Evolutionary conservation across 2,797 vertebrate species (phyloP), one percentile per base, ranked within the genome.

Genomic region (Periparus ater): DNA sequence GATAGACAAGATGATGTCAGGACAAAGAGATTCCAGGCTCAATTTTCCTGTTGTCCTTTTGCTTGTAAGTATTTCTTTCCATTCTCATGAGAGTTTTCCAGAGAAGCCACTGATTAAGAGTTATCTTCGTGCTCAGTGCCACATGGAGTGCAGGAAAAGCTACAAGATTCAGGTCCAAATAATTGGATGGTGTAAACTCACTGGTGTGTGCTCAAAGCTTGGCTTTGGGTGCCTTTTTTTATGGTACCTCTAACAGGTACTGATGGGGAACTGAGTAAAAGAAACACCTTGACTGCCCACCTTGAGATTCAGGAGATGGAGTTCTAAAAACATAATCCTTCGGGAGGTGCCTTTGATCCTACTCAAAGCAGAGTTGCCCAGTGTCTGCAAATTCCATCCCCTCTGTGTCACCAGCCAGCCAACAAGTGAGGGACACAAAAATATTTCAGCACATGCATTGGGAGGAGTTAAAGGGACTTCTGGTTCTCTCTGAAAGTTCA

Each of bases 21-120:
- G 58, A 55, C 57, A 63, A 55, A 83, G 82, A 67, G 68, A 66
- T 77, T 65, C 72, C 71, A 40, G 75, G 45, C 75, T 94, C n/a
- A 7, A 1, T 91, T 94, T 93, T 68, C 72, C 36, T 72, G 30
- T 71, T 77, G 57, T 67, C 45, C 55, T 84, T 90, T 84, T 42
- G 13, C 38, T 47, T 84, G 53, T 71, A 42, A 61, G 71, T 14
- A 83, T 94, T 80, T 71, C 58, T 93, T 93, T 91, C 44, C 10
- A 2, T 83, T 91, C 53, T 20, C 25, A 7, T 17, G 81, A 60
- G 72, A 88, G 18, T 77, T 88, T 82, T 88, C 29, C 54, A 53
- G 79, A 66, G 50, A 48, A 85, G 78, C 55, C 2, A 2, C 75
- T 85, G 78, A 63, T 91, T 22, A 55, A 70, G 60, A 57, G 63